Evolutionary conservation across 1,140 invertebrate genomes (phyloP), one percentile per base, ranked within the genome.

Genomic region (Orius insidiosus): DNA sequence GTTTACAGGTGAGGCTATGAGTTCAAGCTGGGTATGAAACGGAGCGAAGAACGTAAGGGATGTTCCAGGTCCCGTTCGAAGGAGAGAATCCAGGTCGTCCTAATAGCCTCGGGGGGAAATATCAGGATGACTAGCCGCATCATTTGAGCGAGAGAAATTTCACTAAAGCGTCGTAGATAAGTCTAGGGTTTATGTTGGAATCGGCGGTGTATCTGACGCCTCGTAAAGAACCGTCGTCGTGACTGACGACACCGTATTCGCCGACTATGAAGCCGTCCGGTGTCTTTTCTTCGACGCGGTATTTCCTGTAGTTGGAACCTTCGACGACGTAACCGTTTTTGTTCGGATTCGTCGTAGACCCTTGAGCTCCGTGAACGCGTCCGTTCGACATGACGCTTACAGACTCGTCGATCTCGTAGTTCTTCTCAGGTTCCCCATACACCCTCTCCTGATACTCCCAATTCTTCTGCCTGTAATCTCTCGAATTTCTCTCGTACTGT

Each of bases 221-320:
- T 41, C 84, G 68, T 16, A 88, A 59, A 45, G 79, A 79, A 7
- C 84, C 84, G 62, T 87, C 83, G 57, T 85, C 76, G 55, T 86
- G 79, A 60, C 79, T 78, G 10, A 88, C 77, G 5, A 88, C 81
- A 6, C 84, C 85, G 56, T 86, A 89, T 62, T 88, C 84, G 2
- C 85, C 85, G 3, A 87, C 83, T 47, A 88, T 87, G 56, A 85
- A 88, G 5, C 84, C 85, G 56, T 88, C 84, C 2, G 83, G 68
- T 7, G 84, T 88, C 53, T 82, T 70, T 62, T 87, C 83, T 57
- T 88, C 84, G 0, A 88, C 83, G 30, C 83, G 69, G 57, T 88
- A 89, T 56, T 85, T 86, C 36, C 80, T 68, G 61, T 75, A 85
- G 59, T 88, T 82, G 36, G 75, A 67, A 14, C 80, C 82, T 60